Conservation (phyloP, 2,113 vertebrate genomes). For the Pluvialis apricaria region DNA sequence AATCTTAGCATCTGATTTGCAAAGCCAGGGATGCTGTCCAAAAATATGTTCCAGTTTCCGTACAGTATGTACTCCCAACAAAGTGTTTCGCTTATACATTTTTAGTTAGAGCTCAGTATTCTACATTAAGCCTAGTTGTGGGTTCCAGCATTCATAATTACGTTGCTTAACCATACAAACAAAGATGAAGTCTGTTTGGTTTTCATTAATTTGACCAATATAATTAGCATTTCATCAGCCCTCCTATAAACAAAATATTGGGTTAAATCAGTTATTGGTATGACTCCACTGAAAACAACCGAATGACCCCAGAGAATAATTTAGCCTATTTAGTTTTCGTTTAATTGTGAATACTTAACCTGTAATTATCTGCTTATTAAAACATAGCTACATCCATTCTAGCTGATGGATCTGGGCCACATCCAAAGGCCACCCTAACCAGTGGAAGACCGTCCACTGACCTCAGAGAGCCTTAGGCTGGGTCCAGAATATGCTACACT, state of each 20-base stretch:
- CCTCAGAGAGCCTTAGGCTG: background rate
- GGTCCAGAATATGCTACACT: background rate
- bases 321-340: background rate
- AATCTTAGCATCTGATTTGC: slow-evolving; percentile 51
- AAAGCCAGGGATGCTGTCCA: slow-evolving; percentile 56
- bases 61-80: slow-evolving; percentile 63
- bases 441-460: background rate
- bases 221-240: slow-evolving; percentile 32
- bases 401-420: background rate
- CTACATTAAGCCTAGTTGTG: background rate
- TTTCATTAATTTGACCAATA: slow-evolving; percentile 34
- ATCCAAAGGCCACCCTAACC: background rate
- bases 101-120: slow-evolving; percentile 40
- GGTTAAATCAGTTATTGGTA: slow-evolving; percentile 7
- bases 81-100: slow-evolving; percentile 47
- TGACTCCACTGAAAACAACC: background rate
- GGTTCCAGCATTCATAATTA: slow-evolving; percentile 33
- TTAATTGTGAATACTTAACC: background rate
- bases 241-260: slow-evolving; percentile 31
- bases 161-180: slow-evolving; percentile 27
- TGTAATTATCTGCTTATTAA: slow-evolving; percentile 2
- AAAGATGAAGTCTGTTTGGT: slow-evolving; percentile 29
- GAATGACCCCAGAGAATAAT: slow-evolving; percentile 15
- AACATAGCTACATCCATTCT: background rate
- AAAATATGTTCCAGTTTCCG: slow-evolving; percentile 62